These are phyloP conservation scores for Phrynocephalus versicolor DNA, from an alignment of 2,113 vertebrate species.

Conservation along the genomic window DNA sequence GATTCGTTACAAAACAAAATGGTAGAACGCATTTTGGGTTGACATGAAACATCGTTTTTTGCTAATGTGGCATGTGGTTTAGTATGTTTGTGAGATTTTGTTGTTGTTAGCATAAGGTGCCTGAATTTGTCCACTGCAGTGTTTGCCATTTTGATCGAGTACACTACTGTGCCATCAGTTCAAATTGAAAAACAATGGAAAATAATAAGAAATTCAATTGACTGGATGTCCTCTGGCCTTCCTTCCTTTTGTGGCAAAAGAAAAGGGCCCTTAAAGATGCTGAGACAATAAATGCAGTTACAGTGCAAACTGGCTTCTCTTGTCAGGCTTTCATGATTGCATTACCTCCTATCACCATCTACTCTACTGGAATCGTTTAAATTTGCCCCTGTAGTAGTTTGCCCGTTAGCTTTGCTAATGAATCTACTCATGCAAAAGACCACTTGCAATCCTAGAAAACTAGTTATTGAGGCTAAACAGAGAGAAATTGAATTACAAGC, in stretches of 20 bases:
- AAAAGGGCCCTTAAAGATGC: constrained; percentile 66
- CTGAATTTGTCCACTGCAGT: constrained; percentile 11
- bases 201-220: constrained; percentile 63
- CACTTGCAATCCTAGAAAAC: no score
- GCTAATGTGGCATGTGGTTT: background rate
- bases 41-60: no score
- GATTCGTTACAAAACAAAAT: no score
- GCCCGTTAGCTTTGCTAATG: constrained; percentile 78
- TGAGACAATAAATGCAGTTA: constrained; percentile 67
- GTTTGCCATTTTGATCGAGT: constrained; percentile 52
- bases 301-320: constrained; percentile 59
- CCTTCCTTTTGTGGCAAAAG: constrained; percentile 53
- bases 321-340: constrained; percentile 56
- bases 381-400: constrained; percentile 74
- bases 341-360: constrained; percentile 67
- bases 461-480: no score
- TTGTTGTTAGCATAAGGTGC: constrained; percentile 25
- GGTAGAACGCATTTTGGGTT: no score
- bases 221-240: constrained; percentile 56
- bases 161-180: constrained; percentile 50
- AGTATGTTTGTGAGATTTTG: background rate
- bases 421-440: constrained; percentile 77
- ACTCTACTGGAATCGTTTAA: constrained; percentile 68
- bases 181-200: constrained; percentile 45
- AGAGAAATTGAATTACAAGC: no score